Evolutionary conservation across 2,113 vertebrate genomes (phyloP), one percentile per base, ranked within the genome.

Genomic region (Tor tambroides): DNA sequence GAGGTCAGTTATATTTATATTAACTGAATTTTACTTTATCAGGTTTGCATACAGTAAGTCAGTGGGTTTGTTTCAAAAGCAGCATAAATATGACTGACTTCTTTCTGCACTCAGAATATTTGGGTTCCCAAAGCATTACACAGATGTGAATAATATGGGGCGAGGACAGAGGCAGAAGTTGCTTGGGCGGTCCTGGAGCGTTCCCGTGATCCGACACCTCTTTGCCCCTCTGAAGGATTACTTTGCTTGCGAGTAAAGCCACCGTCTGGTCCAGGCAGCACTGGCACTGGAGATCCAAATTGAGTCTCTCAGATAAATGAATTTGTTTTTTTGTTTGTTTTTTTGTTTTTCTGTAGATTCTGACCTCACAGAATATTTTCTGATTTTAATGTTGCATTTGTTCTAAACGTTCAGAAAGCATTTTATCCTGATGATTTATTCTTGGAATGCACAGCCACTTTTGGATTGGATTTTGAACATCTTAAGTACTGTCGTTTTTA

Each of bases 161-260:
- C 96, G 96, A 0, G 88, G 88, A 1, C 94, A 97, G 88, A 94
- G 97, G 74, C 96, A 98, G 94, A 97, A 94, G 89, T 95, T 99
- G 84, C 95, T 98, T 6, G 97, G 96, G 8, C 92, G 94, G 2
- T 98, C 98, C 0, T 99, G 98, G 98, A 99, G 96, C 0, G 95
- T 99, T 83, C 97, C 98, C 0, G 96, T 99, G 43, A 98, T 99
- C 89, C 95, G 96, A 49, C 97, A 99, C 93, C 96, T 99, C 81
- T 96, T 99, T 56, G 96, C 98, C 15, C 98, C 98, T 0, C 94
- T 99, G 85, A 99, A 98, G 94, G 98, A 99, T 94, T 99, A 99
- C 90, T 99, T 96, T 88, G 95, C 96, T 91, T 99, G 97, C 88
- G 96, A 98, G 92, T 95, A 95, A 35, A 30, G 26, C 71, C 4